Conservation (phyloP, 2,113 vertebrate genomes). For the Hypomesus transpacificus region DNA sequence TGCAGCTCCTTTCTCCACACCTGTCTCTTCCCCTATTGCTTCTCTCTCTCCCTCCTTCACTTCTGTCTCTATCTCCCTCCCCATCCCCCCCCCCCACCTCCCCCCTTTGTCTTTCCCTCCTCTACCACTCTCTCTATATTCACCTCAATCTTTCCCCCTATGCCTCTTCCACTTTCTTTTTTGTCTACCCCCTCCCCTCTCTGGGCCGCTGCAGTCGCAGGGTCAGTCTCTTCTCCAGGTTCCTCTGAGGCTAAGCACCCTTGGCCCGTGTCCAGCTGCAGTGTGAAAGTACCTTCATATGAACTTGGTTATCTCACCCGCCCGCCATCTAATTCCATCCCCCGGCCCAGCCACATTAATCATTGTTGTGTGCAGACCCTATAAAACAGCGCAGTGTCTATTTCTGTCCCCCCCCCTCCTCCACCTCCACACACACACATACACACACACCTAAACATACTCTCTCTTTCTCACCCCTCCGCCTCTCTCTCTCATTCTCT, state of each 20-base stretch:
- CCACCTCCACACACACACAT: constrained; percentile 53
- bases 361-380: constrained; percentile 63
- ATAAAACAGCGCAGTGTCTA: constrained; percentile 67
- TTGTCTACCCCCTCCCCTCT: constrained; percentile 24
- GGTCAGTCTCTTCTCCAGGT: constrained; percentile 41
- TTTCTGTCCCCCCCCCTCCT: constrained; percentile 50
- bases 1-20: too few species aligned
- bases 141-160: background rate
- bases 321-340: constrained; percentile 66
- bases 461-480: background rate
- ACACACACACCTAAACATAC: constrained; percentile 38
- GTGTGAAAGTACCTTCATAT: constrained; percentile 71
- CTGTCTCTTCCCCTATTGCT: too few species aligned
- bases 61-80: background rate
- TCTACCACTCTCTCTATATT: background rate
- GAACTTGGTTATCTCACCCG: constrained; percentile 70
- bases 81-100: background rate
- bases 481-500: constrained; percentile 1
- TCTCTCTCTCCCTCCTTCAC: background rate
- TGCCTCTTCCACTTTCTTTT: constrained; percentile 27
- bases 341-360: constrained; percentile 66
- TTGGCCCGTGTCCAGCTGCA: constrained; percentile 57
- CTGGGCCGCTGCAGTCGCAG: constrained; percentile 34
- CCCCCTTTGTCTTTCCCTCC: background rate
- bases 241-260: constrained; percentile 53